phyloP scores from a whole-genome alignment of 1,140 invertebrate species.

The Papilio helenus region DNA sequence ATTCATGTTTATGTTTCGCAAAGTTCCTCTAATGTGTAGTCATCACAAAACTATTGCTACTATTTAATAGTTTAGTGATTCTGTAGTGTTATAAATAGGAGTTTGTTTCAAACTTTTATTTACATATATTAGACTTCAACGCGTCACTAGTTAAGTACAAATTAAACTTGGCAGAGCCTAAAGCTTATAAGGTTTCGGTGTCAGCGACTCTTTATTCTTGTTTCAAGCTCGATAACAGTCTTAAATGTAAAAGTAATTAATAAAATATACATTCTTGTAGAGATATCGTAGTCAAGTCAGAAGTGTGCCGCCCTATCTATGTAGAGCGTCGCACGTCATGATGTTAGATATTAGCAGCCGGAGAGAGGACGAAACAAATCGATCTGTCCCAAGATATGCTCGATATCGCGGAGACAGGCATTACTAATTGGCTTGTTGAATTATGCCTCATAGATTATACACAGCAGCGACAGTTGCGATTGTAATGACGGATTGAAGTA shows the following conservation, averaged over 20 bases:
- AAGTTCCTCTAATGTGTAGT: not conserved
- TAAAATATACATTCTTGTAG: not conserved
- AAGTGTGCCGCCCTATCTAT: slow-evolving; percentile 19
- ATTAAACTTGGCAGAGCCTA: not conserved
- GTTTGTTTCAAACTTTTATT: not conserved
- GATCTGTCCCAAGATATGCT: slow-evolving; percentile 13
- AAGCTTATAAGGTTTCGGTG: not conserved
- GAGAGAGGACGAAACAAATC: slow-evolving; percentile 21
- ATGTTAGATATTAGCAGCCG: not conserved
- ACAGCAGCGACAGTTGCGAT: slow-evolving; percentile 27
- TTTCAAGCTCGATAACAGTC: not conserved
- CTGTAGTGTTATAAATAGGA: not conserved
- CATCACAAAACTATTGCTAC: not conserved
- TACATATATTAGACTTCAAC: not conserved
- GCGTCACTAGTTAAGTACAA: not conserved
- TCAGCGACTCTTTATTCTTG: not conserved
- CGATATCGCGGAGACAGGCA: not conserved
- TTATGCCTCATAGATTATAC: slow-evolving; percentile 11
- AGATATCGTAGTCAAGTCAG: not conserved
- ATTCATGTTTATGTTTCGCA: not conserved
- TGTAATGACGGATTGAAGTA: not conserved
- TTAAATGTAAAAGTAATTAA: not conserved
- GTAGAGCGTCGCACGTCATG: not conserved
- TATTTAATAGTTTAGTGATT: not conserved
- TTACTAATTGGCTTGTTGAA: slow-evolving; percentile 11